Percentiles rank a stretch among this genome's conserved stretches.
These are phyloP conservation scores for Drosophila sulfurigaster DNA, from an alignment of 1,140 invertebrate species.

Conservation along the genomic window DNA sequence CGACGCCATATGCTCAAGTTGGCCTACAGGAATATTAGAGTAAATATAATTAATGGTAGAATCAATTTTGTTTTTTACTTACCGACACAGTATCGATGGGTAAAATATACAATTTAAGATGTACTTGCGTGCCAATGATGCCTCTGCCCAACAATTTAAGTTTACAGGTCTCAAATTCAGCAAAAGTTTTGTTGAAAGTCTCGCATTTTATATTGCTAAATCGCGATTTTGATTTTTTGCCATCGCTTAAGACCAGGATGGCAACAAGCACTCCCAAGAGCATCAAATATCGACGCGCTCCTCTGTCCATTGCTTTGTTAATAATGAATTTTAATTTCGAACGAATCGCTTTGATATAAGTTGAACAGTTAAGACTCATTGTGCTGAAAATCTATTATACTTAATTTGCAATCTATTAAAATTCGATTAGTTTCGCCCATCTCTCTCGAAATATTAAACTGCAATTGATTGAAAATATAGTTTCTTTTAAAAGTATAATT, in stretches of 20 bases:
- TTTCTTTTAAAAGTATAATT: no score
- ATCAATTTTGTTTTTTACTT: constrained; percentile 8
- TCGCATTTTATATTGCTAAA: constrained; percentile 27
- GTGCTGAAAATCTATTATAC: not conserved
- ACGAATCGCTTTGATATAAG: no score
- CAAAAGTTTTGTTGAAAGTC: constrained; percentile 10
- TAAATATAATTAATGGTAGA: not conserved
- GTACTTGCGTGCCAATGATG: constrained; percentile 1
- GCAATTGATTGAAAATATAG: not conserved
- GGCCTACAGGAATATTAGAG: constrained; percentile 28
- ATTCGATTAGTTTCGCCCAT: not conserved
- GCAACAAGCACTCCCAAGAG: not conserved
- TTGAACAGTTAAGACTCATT: not conserved
- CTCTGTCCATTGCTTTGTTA: not conserved
- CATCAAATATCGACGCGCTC: not conserved
- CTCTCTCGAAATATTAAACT: not conserved
- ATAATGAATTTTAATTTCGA: not conserved
- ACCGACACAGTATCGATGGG: constrained; percentile 45
- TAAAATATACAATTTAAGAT: constrained; percentile 25
- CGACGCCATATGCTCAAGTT: constrained; percentile 37
- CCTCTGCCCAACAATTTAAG: constrained; percentile 32
- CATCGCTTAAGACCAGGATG: not conserved
- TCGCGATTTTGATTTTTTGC: constrained; percentile 1
- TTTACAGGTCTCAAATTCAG: constrained; percentile 22
- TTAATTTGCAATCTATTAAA: not conserved